phyloP scores from a whole-genome alignment of 92 coral and sea anemone genomes.

The Pocillopora grandis region DNA sequence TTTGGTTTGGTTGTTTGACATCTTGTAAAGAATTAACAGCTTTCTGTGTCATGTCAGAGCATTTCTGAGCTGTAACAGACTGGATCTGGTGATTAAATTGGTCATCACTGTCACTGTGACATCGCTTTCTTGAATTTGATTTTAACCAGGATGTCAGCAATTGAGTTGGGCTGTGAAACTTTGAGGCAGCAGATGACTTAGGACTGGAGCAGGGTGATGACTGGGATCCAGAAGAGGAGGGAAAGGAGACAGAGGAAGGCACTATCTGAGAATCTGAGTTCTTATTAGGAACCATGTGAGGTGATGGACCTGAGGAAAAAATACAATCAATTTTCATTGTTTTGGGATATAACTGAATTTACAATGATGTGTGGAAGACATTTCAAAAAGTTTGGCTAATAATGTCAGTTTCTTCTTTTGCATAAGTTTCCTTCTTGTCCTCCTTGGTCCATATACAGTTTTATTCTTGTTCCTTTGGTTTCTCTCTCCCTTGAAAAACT shows the following conservation, averaged over 20 bases:
- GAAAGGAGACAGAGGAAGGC: conserved; percentile 26
- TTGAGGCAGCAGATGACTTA: conserved; percentile 44
- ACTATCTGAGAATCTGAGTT: not conserved
- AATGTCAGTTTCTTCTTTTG: not conserved
- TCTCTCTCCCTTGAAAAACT: too few relatives aligned
- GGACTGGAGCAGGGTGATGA: conserved; percentile 36
- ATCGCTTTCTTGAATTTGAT: conserved; percentile 43
- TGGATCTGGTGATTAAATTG: not conserved
- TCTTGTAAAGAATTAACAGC: not conserved
- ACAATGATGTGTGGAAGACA: not conserved
- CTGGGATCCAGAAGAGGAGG: not conserved
- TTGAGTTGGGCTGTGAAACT: conserved; percentile 79
- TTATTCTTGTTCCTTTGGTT: too few relatives aligned
- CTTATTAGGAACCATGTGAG: conserved; percentile 10
- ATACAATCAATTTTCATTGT: too few relatives aligned
- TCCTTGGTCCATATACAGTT: too few relatives aligned
- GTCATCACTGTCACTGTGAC: conserved; percentile 24
- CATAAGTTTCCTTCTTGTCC: too few relatives aligned
- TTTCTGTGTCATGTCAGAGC: conserved; percentile 6
- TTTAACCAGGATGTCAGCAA: conserved; percentile 79
- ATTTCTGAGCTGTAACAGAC: not conserved
- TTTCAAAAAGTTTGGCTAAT: not conserved
- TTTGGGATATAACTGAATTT: not conserved
- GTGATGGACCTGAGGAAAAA: conserved; percentile 6
- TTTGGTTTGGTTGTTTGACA: conserved; percentile 23